Percentiles rank a stretch among this genome's conserved stretches.
phyloP scores from a whole-genome alignment of 2,797 vertebrate species.

The Hoplostethus atlanticus region DNA sequence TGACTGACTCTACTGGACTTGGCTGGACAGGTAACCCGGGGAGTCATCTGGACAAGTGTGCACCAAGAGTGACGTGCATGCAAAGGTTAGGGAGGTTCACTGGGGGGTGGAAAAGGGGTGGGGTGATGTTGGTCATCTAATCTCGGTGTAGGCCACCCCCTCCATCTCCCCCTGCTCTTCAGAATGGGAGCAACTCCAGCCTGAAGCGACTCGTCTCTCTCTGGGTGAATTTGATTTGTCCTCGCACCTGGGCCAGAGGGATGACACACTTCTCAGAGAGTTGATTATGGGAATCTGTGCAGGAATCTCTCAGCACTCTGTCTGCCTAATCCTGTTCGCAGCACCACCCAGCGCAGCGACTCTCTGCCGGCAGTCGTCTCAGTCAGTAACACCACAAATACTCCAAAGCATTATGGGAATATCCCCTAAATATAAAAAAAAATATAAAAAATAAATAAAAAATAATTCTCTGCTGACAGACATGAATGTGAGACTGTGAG shows the following conservation, averaged over 20 bases:
- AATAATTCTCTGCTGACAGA: constrained; percentile 60
- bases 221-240: constrained; percentile 36
- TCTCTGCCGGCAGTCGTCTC: constrained; percentile 38
- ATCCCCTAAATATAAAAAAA: constrained; percentile 54
- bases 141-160: neutral
- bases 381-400: constrained; percentile 35
- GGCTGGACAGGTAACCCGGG: constrained; percentile 21
- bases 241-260: constrained; percentile 30
- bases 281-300: constrained; percentile 55
- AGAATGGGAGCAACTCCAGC: neutral
- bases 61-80: neutral
- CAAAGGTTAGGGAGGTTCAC: neutral
- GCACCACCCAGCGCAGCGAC: constrained; percentile 15
- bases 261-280: constrained; percentile 44
- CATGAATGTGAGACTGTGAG: constrained; percentile 29
- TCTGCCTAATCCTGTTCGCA: constrained; percentile 49
- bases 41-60: constrained; percentile 21
- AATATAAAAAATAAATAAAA: constrained; percentile 46
- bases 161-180: neutral
- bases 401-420: constrained; percentile 55
- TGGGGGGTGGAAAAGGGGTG: neutral
- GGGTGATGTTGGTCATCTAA: neutral
- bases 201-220: constrained; percentile 6
- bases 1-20: constrained; percentile 20
- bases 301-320: constrained; percentile 66